These are phyloP conservation scores for Pteruthius melanotis DNA, from an alignment of 2,113 vertebrate species.

Conservation along the genomic window DNA sequence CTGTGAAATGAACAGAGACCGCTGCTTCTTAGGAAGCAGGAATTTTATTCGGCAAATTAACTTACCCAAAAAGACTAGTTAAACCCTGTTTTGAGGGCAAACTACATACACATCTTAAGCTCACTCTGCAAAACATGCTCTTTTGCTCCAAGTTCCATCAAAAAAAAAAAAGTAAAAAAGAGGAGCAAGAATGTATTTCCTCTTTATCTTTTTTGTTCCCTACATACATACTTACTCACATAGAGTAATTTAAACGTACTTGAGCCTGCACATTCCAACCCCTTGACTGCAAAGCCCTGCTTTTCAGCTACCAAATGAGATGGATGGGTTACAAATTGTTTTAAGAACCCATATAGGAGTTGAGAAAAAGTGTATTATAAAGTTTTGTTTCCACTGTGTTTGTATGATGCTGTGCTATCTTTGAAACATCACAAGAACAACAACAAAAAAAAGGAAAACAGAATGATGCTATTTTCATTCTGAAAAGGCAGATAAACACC, in stretches of 20 bases:
- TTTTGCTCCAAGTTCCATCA: not conserved
- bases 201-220: not conserved
- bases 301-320: not conserved
- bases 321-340: not conserved
- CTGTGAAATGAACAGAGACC: not conserved
- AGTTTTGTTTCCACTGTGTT: not conserved
- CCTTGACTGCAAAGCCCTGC: not conserved
- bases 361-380: not conserved
- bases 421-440: not conserved
- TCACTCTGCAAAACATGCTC: not conserved
- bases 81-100: not conserved
- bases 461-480: not conserved
- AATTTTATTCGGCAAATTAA: not conserved
- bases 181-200: not conserved
- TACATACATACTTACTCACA: not conserved
- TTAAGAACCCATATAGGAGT: not conserved
- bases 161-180: not conserved
- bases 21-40: not conserved
- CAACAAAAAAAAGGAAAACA: not conserved
- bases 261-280: not conserved
- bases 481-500: not conserved
- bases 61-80: not conserved
- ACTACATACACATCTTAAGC: not conserved
- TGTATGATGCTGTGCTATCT: not conserved
- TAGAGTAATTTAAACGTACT: not conserved